phyloP scores from a whole-genome alignment of 2,113 vertebrate species.

The Arenaria interpres region DNA sequence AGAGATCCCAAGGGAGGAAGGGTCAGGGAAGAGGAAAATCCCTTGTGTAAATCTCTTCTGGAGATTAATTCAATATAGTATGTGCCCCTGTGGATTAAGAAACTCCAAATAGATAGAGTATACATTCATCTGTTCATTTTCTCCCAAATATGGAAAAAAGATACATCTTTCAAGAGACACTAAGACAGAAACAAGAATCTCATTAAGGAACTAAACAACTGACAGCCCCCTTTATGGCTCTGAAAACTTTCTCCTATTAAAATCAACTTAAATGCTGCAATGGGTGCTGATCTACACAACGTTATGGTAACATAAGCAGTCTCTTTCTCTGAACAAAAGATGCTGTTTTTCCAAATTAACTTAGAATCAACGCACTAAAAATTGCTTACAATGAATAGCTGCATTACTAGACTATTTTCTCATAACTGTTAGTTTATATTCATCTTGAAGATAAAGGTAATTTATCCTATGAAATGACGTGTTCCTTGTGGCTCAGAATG shows the following conservation, averaged over 20 bases:
- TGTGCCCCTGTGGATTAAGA: neutral
- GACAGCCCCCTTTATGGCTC: neutral
- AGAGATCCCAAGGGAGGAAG: neutral
- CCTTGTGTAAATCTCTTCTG: neutral
- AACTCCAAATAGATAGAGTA: neutral
- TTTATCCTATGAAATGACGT: neutral
- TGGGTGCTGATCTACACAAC: neutral
- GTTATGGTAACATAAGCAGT: neutral
- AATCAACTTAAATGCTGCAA: neutral
- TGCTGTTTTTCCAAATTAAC: neutral
- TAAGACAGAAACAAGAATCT: neutral
- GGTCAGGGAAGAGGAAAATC: neutral
- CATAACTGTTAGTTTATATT: neutral
- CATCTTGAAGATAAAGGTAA: neutral
- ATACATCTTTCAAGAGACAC: neutral
- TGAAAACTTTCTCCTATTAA: neutral
- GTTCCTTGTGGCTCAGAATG: neutral
- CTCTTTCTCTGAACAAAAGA: constrained; percentile 18
- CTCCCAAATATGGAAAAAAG: neutral
- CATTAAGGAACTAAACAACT: neutral
- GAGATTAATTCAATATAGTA: neutral
- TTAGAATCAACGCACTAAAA: neutral
- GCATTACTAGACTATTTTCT: neutral
- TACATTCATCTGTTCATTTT: neutral
- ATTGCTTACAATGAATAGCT: neutral